Percentiles rank a stretch among this genome's conserved stretches.
These are phyloP conservation scores for Penaeus chinensis DNA, from an alignment of 1,140 invertebrate species.

Conservation along the genomic window DNA sequence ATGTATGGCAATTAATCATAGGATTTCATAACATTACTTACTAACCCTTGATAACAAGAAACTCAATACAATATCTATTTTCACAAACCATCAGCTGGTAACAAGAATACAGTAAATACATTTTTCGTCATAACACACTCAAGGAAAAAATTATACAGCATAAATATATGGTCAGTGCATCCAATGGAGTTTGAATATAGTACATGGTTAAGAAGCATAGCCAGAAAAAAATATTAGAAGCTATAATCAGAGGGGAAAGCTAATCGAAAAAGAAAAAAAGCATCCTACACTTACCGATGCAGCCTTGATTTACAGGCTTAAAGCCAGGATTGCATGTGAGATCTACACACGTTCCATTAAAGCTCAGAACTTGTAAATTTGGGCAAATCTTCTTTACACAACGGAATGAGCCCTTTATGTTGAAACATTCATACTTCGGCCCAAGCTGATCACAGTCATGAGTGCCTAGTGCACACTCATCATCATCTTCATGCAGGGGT, in stretches of 20 bases:
- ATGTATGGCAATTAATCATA: no score
- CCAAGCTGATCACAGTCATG: slow-evolving; percentile 81
- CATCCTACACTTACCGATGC: slow-evolving; percentile 69
- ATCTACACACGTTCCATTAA: slow-evolving; percentile 66
- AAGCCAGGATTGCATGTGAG: slow-evolving; percentile 71
- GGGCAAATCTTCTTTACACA: slow-evolving; percentile 76
- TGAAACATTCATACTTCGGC: slow-evolving; percentile 83
- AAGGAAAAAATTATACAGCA: slow-evolving; percentile 20
- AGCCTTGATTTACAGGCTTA: slow-evolving; percentile 69
- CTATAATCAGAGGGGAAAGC: no score
- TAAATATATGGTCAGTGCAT: background rate
- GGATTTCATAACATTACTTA: no score
- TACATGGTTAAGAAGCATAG: no score
- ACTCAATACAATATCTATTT: no score
- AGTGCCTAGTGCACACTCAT: slow-evolving; percentile 86
- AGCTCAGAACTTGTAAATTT: slow-evolving; percentile 65
- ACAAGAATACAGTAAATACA: no score
- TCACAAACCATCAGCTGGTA: no score
- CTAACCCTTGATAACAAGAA: no score
- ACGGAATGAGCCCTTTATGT: slow-evolving; percentile 84
- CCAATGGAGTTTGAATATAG: background rate
- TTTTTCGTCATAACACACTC: background rate
- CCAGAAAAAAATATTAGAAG: no score
- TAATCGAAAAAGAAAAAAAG: slow-evolving; percentile 2
- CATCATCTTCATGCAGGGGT: slow-evolving; percentile 81